Evolutionary conservation across 2,888 invertebrate genomes (phyloP).

Genomic region (Drosophila hamatofila): DNA sequence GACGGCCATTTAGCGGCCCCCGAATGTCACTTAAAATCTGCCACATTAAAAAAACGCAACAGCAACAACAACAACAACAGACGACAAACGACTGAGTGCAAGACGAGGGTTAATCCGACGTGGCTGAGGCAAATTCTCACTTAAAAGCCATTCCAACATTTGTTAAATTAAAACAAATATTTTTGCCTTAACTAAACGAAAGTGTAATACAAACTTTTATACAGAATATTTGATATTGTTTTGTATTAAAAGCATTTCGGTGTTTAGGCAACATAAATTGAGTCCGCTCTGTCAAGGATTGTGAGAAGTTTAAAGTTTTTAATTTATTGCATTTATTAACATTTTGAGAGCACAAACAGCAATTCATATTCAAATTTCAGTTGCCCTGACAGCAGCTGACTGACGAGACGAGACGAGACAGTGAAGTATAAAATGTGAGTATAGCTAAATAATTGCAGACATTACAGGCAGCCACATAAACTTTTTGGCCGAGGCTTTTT

Average conservation of each 20-base stretch:
- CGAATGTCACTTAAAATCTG: conserved; percentile 77
- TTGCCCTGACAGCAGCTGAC: conserved; percentile 22
- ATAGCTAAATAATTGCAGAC: conserved; percentile 63
- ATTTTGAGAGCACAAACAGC: conserved; percentile 13
- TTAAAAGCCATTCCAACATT: neutral
- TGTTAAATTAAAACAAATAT: conserved; percentile 8
- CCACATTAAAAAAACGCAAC: conserved; percentile 63
- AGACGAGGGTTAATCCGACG: conserved; percentile 41
- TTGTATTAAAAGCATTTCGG: conserved; percentile 9
- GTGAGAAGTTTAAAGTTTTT: conserved; percentile 9
- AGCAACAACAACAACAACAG: conserved; percentile 12
- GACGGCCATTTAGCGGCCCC: conserved; percentile 75
- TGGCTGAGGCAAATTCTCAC: neutral
- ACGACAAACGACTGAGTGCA: neutral
- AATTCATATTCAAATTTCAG: conserved; percentile 41
- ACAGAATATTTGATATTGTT: conserved; percentile 1
- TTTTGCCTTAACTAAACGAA: neutral
- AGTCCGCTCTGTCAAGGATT: conserved; percentile 4
- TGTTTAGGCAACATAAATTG: conserved; percentile 5
- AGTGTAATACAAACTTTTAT: neutral
- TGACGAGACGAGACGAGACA: conserved; percentile 35
- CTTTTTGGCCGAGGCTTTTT: conserved; percentile 32
- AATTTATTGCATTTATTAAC: conserved; percentile 7
- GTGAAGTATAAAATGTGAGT: conserved; percentile 50
- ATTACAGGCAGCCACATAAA: conserved; percentile 56